Conservation (phyloP, 2,797 vertebrate species). For the Sebastes oblongus region DNA sequence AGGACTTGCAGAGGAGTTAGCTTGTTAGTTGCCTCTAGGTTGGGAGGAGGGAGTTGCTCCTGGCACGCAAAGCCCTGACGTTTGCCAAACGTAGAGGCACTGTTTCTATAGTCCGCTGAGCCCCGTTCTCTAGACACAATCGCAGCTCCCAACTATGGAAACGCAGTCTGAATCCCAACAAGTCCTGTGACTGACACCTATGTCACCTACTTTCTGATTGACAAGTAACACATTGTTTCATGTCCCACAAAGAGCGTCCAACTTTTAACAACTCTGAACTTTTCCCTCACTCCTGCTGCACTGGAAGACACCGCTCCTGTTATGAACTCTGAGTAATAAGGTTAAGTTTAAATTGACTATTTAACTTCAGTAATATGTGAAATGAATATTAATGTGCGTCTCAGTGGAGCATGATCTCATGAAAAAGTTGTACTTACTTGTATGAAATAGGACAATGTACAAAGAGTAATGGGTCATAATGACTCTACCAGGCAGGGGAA, state of each 20-base stretch:
- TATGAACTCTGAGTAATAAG: background rate
- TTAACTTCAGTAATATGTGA: background rate
- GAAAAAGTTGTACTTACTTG: background rate
- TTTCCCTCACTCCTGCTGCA: background rate
- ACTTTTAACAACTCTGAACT: background rate
- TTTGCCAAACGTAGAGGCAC: constrained; percentile 70
- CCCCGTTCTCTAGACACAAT: constrained; percentile 61
- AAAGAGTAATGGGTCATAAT: background rate
- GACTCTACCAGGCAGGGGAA: background rate
- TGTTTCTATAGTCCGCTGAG: constrained; percentile 61
- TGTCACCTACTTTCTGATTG: constrained; percentile 33
- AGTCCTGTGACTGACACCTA: constrained; percentile 29
- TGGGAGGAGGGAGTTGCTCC: constrained; percentile 67
- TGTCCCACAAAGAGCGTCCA: background rate
- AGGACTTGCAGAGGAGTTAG: constrained; percentile 52
- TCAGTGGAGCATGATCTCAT: background rate
- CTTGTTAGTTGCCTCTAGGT: constrained; percentile 64
- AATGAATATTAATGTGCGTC: background rate
- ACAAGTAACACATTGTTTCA: constrained; percentile 6
- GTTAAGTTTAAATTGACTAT: background rate
- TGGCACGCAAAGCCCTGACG: constrained; percentile 63
- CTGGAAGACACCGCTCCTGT: background rate
- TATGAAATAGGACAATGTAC: accelerated
- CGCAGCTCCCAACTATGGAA: constrained; percentile 40
- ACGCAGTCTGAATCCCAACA: constrained; percentile 43